A percentile compares a stretch with the other conserved stretches of the same genome.
These are phyloP conservation scores for Apodemus sylvaticus DNA, from an alignment of 2,113 vertebrate genomes.

Conservation along the genomic window DNA sequence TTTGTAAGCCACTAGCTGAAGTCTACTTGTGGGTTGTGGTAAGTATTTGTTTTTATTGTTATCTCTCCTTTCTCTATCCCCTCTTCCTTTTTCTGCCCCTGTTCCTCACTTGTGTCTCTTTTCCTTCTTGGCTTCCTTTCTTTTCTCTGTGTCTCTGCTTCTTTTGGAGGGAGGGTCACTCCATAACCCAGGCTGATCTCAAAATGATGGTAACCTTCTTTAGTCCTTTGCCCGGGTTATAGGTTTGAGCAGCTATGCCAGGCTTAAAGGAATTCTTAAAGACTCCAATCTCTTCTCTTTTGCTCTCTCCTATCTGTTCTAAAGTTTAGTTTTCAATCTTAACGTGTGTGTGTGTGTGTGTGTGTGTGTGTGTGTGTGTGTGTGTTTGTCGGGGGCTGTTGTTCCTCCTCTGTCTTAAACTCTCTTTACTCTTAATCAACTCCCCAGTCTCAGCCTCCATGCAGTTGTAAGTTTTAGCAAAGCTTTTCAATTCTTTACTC, in stretches of 20 bases:
- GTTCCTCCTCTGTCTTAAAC: background rate
- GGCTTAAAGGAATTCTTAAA: background rate
- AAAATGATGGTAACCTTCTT: background rate
- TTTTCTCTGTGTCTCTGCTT: background rate
- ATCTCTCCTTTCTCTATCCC: background rate
- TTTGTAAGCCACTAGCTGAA: background rate
- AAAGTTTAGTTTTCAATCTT: background rate
- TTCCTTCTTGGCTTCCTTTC: background rate
- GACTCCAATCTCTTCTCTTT: background rate
- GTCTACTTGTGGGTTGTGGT: background rate
- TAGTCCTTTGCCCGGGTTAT: background rate
- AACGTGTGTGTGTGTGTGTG: background rate
- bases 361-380: background rate
- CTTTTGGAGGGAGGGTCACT: background rate
- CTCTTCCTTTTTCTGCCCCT: background rate
- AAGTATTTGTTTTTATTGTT: background rate
- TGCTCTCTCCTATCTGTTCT: background rate
- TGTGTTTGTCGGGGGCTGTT: background rate
- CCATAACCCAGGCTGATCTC: background rate
- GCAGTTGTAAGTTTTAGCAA: background rate
- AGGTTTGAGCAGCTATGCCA: background rate
- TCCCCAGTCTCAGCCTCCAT: background rate
- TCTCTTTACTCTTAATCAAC: background rate
- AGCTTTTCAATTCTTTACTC: conserved; percentile 17
- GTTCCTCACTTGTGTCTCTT: background rate